Percentiles rank a stretch among this genome's conserved stretches.
These are phyloP conservation scores for Neodiprion pinetum DNA, from an alignment of 1,140 invertebrate genomes.

Conservation along the genomic window DNA sequence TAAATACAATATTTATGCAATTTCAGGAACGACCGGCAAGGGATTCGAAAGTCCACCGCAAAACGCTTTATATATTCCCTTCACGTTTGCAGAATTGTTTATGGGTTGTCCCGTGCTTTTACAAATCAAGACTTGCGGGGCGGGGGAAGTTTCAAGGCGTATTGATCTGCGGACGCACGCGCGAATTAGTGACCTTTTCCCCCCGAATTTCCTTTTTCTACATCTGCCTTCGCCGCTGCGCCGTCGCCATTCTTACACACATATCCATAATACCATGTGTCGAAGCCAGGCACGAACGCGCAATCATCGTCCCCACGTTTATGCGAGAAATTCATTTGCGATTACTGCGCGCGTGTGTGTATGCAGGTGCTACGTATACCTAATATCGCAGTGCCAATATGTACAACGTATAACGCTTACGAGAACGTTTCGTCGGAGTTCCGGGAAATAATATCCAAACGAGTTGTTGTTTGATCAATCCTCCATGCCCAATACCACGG, in stretches of 20 bases:
- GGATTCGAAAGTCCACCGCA: too few relatives aligned
- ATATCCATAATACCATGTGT: not conserved
- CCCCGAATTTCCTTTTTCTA: not conserved
- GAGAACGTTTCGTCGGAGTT: not conserved
- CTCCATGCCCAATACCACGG: not conserved
- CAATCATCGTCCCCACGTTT: not conserved
- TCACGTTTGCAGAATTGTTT: slow-evolving; percentile 7
- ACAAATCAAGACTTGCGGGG: not conserved
- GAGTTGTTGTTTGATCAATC: slow-evolving; percentile 1
- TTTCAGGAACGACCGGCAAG: too few relatives aligned
- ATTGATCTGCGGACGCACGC: slow-evolving; percentile 6
- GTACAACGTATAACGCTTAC: too few relatives aligned
- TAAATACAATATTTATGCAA: too few relatives aligned
- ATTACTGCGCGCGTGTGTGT: too few relatives aligned
- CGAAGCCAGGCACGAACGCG: not conserved
- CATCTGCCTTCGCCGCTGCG: not conserved
- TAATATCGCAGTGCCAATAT: too few relatives aligned
- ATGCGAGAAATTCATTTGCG: too few relatives aligned
- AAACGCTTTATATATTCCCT: not conserved
- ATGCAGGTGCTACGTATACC: too few relatives aligned
- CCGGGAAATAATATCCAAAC: not conserved
- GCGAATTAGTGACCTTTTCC: slow-evolving; percentile 3
- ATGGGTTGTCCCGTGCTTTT: slow-evolving; percentile 1
- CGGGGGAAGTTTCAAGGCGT: slow-evolving; percentile 1
- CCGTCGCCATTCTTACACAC: not conserved